Base-by-base conservation (phyloP, 2,888 invertebrate genomes). In the Omphaloscelis lunosa region DNA sequence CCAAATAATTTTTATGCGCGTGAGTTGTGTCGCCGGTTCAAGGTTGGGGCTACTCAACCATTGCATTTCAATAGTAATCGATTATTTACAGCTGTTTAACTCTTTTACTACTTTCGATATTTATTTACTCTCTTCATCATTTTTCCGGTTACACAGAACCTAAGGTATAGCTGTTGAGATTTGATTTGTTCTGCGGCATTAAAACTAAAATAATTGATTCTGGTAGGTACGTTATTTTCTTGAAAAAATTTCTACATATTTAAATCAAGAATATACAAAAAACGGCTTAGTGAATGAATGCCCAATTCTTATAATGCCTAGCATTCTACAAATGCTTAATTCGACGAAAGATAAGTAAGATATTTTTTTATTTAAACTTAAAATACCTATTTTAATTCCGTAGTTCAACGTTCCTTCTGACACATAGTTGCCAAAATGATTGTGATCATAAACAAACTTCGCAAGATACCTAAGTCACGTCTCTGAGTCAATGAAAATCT, bases 41-140 rank as follows among this genome's bases (percentile, higher is more conserved):
- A 92, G 92, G 92, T 89, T 87, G 81, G 61, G 63, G 23, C 76
- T 83, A 92, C 86, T 91, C 90, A 82, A 88, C 84, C 91, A 79
- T 75, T 62, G 66, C 84, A 88, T 87, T 88, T 88, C 83, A 69
- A 80, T 67, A n/a, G 45, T 74, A 70, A 78, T 77, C 53, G 15
- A 72, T 75, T 63, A 66, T 48, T 83, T 20, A 59, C 71, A 65
- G 41, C 45, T 51, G 51, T 45, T 62, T 66, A 45, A 69, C 51
- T 70, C 53, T 78, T 70, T 71, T 48, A 70, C 15, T 58, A 65
- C 68, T 80, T 84, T 86, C 39, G 34, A 70, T 65, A 34, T 58
- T 11, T 58, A 72, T 62, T 70, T 69, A 23, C 45, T 68, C 0
- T 48, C 56, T 77, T 63, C 15, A 39, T 27, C 2, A 39, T 61